Evolutionary conservation across 2,113 vertebrate genomes (phyloP), one percentile per base, ranked within the genome.

Genomic region (Ellobius talpinus): DNA sequence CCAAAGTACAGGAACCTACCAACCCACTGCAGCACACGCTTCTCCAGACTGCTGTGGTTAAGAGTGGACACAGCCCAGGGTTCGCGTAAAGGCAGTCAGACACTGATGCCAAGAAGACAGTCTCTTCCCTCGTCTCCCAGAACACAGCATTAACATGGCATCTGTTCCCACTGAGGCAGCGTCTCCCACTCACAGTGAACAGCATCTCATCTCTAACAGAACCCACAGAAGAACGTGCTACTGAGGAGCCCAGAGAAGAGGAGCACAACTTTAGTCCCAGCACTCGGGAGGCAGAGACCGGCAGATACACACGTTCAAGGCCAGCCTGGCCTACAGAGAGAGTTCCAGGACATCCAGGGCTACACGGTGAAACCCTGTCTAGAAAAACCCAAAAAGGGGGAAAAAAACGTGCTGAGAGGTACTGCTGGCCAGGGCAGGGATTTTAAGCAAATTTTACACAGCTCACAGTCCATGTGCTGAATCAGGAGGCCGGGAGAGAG

Each of bases 371-470:
- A 33, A 33, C 29, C 14, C 29, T 17, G 45, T 50, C 55, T 55
- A 55, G 55, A 55, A 55, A 55, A 55, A 55, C 55, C 16, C 55
- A 55, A 55, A 55, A 55, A 55, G 55, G 4, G 29, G 12, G 3
- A 14, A 14, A 17, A 29, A 47, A 29, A 29, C 29, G 77, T 52
- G 77, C 47, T 55, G 11, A 39, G 47, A 79, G 84, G 31, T 19
- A 10, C 1, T 33, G 36, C 9, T 11, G 5, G 36, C 4, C 33
- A 6, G 19, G 5, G n/a, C 4, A 0, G 65, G 2, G 8, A 88
- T 42, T 58, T 39, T 33, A 89, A 61, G 61, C 24, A n/a, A 70
- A 63, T 76, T 92, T 79, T 68, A 19, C 47, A 23, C 4, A 16
- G 17, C 39, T 68, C 81, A 33, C 16, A 76, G 39, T 52, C 9